Percentiles rank a stretch among this genome's conserved stretches.
Evolutionary conservation across 2,113 vertebrate genomes (phyloP).

Genomic region (Ia io): DNA sequence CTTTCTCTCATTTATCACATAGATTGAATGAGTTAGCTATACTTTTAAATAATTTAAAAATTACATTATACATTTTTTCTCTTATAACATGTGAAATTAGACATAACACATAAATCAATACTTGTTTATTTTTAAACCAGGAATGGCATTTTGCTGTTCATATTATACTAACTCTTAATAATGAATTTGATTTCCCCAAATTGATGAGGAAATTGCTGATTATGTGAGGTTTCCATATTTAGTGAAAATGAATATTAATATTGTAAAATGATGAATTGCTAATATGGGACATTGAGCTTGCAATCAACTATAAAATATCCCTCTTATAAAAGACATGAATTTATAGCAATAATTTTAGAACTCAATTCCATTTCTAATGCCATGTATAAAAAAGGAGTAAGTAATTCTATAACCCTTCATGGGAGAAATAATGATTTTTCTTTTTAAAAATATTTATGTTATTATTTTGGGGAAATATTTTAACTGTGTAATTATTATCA

Average conservation of each 20-base stretch:
- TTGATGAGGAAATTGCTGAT: slow-evolving; percentile 65
- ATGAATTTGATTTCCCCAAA: slow-evolving; percentile 64
- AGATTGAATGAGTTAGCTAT: neutral
- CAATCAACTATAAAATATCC: slow-evolving; percentile 67
- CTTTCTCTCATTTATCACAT: neutral
- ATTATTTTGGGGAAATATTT: neutral
- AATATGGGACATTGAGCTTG: slow-evolving; percentile 56
- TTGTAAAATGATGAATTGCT: slow-evolving; percentile 65
- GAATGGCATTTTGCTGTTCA: slow-evolving; percentile 61
- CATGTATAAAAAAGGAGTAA: slow-evolving; percentile 9
- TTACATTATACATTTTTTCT: neutral
- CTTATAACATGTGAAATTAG: slow-evolving; percentile 35
- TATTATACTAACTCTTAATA: slow-evolving; percentile 53
- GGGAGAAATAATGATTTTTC: slow-evolving; percentile 9
- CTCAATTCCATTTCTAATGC: slow-evolving; percentile 25
- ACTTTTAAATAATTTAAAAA: slow-evolving; percentile 11
- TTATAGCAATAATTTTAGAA: slow-evolving; percentile 55
- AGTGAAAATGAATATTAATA: slow-evolving; percentile 69
- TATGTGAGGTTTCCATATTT: slow-evolving; percentile 60
- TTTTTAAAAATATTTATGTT: slow-evolving; percentile 20
- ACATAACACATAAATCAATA: slow-evolving; percentile 57
- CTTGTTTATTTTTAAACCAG: slow-evolving; percentile 68
- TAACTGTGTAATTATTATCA: neutral
- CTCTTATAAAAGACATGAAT: slow-evolving; percentile 54
- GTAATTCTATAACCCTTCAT: neutral